Evolutionary conservation across 1,140 invertebrate genomes (phyloP), one percentile per base, ranked within the genome.

Genomic region (Apocrypta bakeri): DNA sequence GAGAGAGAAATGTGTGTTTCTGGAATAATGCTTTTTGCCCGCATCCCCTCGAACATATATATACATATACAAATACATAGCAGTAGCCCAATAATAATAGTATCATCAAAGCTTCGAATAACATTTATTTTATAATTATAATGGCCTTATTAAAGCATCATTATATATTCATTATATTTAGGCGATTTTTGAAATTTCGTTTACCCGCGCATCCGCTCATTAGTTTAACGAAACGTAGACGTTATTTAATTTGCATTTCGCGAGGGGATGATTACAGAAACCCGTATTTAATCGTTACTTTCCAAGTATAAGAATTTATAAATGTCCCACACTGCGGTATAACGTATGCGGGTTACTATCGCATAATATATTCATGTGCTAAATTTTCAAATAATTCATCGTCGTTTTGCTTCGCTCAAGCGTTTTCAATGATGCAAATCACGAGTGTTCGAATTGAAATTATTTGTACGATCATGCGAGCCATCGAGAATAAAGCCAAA

Each of bases 281-380:
- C 56, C 61, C 79, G 61, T 27, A 81, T 75, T 81, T 74, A 64
- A 73, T 73, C 11, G 21, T 6, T 31, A 33, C 2, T 31, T 48
- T 1, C 25, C 21, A 9, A n/a, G n/a, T n/a, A n/a, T n/a, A n/a
- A n/a, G n/a, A n/a, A n/a, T n/a, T n/a, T n/a, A 74, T 40, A 68
- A 81, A 42, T 1, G 29, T n/a, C 27, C 68, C 40, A 63, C n/a
- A n/a, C n/a, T n/a, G 73, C 72, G 27, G 33, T 1, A 75, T 12
- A 25, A 11, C 42, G 63, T 33, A 77, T 82, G 80, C 74, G 74
- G 81, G 37, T n/a, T 63, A 25, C 40, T 31, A 73, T 48, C 37
- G 75, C 48, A 81, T 68, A n/a, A 66, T 75, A 75, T 37, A 6
- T 17, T 48, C 42, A 2, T 4, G 42, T 11, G 25, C 4, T 42